Base-by-base conservation (phyloP, 2,888 invertebrate genomes). In the Drosophila atroscutellata region DNA sequence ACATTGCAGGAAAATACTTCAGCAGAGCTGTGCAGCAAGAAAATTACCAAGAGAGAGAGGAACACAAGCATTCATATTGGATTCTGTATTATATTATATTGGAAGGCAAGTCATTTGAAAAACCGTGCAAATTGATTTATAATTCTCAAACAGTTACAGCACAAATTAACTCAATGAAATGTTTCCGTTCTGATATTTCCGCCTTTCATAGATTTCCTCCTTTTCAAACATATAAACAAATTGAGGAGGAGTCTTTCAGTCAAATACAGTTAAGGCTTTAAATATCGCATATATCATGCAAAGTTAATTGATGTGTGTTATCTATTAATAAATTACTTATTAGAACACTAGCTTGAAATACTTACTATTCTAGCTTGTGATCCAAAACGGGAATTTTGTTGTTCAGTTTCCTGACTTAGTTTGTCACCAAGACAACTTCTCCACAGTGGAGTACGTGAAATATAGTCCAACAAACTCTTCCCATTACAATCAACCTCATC, bases 1-100 rank as follows among this genome's bases (percentile, higher is more conserved):
- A 37, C 71, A 75, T 83, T 85, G 80, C 71, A 75, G 32, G 58
- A 60, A 66, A 72, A 72, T 75, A 65, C 55, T 70, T 58, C 57
- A 57, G 47, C 50, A 37, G 11, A 32, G 68, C 47, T 62, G 20
- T 26, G 49, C 62, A 57, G 32, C 59, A 65, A 34, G 30, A 32
- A 45, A 57, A 34, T 54, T 18, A 18, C 18, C 0, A 13, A 8
- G 4, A 42, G n/a, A n/a, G 20, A 45, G 15, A 7, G 13, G 15
- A 45, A 8, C n/a, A 2, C 9, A 52, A 32, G 2, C 20, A 34
- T 34, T 52, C 15, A 24, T 18, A 34, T 20, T 4, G 7, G n/a
- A 32, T 51, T 51, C 20, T 51, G 3, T 20, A 50, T 50, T 28
- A 50, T n/a, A 24, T n/a, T 11, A n/a, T 6, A 28, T 50, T 50